These are phyloP conservation scores for Lepisosteus osseus DNA, from an alignment of 2,113 vertebrate species.

Conservation along the genomic window DNA sequence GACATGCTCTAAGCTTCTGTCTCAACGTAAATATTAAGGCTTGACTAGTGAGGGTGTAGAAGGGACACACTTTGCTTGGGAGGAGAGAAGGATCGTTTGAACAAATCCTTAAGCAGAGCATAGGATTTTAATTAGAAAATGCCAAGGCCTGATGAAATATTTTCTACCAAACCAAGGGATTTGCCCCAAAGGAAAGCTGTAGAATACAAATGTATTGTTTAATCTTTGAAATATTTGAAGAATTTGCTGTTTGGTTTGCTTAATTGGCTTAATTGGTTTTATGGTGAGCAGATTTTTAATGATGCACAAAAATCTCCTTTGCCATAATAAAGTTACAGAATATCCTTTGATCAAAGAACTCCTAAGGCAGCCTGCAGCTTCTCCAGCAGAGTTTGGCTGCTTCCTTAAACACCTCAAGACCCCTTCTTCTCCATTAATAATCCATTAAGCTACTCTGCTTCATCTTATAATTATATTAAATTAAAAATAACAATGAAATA, in stretches of 20 bases:
- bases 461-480: background rate
- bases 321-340: background rate
- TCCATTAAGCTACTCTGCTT: slow-evolving; percentile 1
- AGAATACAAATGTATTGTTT: background rate
- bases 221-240: background rate
- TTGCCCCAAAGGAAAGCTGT: background rate
- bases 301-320: background rate
- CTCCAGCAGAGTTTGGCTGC: background rate
- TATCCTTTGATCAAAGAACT: background rate
- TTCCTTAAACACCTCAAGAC: background rate
- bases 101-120: background rate
- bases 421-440: background rate
- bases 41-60: background rate
- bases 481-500: slow-evolving; percentile 33
- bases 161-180: background rate
- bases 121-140: background rate
- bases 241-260: slow-evolving; percentile 1
- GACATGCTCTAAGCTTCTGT: background rate
- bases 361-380: background rate
- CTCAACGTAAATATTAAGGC: background rate
- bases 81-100: too few species aligned
- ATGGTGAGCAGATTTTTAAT: background rate
- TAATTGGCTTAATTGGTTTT: slow-evolving; percentile 12
- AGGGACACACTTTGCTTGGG: background rate
- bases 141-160: background rate